Evolutionary conservation across 1,140 invertebrate genomes (phyloP).

Genomic region (Plectrocnemia conspersa): DNA sequence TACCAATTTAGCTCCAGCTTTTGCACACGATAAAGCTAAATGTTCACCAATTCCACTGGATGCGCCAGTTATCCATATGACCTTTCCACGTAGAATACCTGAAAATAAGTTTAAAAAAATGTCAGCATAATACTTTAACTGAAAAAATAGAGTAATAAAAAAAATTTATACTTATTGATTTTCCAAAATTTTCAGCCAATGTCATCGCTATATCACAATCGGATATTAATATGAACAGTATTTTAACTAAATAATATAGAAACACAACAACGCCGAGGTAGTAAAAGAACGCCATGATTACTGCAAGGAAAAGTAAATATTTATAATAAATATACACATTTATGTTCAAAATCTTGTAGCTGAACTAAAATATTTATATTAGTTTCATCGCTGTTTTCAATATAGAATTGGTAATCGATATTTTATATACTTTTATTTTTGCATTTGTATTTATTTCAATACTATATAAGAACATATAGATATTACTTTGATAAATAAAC

Average conservation of each 20-base stretch:
- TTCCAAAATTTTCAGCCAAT: conserved; percentile 26
- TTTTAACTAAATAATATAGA: conserved; percentile 18
- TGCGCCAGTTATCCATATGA: conserved; percentile 86
- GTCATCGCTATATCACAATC: conserved; percentile 24
- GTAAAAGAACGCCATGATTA: conserved; percentile 25
- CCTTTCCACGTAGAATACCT: conserved; percentile 65
- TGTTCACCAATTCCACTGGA: conserved; percentile 85
- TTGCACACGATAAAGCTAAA: conserved; percentile 68
- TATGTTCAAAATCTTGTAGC: no score
- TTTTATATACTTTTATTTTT: no score
- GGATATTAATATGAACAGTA: conserved; percentile 15
- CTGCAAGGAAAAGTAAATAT: conserved; percentile 16
- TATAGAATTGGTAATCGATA: no score
- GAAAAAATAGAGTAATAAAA: conserved; percentile 3
- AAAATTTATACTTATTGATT: conserved; percentile 11
- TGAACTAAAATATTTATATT: no score
- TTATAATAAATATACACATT: no score
- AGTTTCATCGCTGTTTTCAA: no score
- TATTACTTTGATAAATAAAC: no score
- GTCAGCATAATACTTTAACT: conserved; percentile 27
- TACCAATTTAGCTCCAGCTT: conserved; percentile 65
- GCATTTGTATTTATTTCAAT: no score
- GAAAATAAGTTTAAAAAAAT: conserved; percentile 24
- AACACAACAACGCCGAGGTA: conserved; percentile 25
- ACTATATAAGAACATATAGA: no score